Evolutionary conservation across 2,888 invertebrate species (phyloP), one percentile per base, ranked within the genome.

Genomic region (Parelbella ahira): DNA sequence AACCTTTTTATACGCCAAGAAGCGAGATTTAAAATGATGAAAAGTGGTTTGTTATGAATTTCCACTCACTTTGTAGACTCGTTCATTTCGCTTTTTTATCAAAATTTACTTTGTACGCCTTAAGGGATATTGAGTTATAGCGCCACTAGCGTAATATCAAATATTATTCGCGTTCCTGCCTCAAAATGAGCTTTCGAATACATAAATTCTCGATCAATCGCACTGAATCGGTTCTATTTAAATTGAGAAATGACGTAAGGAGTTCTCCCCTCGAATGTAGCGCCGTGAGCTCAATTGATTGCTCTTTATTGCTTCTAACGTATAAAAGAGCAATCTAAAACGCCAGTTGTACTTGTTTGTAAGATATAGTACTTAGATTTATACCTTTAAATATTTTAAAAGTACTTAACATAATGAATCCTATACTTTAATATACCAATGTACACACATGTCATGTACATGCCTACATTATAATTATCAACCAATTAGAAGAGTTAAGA

Each of bases 201-300:
- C n/a, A 32, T 32, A 32, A 20, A 32, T 32, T 11, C 25, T 10
- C 25, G 12, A 25, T 28, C 13, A 28, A 28, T 15, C 15, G 13
- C 6, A 7, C 15, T 4, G 13, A 32, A 32, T 32, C 32, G 32
- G 21, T 21, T 32, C 20, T n/a, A n/a, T n/a, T n/a, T 20, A 32
- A 32, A 32, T 32, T 32, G 32, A 20, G 32, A 21, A 32, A 8
- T 32, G 32, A 32, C 32, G 21, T 32, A 32, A 21, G 21, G 21
- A 32, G 32, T 32, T 21, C 21, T 20, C 32, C 32, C 32, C 21
- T 32, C 32, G 32, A 12, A 21, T 12, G 21, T 30, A 30, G 19
- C 20, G 11, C 32, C 21, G 20, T 21, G 21, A 33, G 32, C 11
- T 33, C n/a, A 33, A 33, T 33, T 11, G 21, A 33, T 33, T 12